Percentiles rank a stretch among this genome's conserved stretches.
Evolutionary conservation across 2,797 vertebrate genomes (phyloP).

Genomic region (Odontamblyopus lacepedii): DNA sequence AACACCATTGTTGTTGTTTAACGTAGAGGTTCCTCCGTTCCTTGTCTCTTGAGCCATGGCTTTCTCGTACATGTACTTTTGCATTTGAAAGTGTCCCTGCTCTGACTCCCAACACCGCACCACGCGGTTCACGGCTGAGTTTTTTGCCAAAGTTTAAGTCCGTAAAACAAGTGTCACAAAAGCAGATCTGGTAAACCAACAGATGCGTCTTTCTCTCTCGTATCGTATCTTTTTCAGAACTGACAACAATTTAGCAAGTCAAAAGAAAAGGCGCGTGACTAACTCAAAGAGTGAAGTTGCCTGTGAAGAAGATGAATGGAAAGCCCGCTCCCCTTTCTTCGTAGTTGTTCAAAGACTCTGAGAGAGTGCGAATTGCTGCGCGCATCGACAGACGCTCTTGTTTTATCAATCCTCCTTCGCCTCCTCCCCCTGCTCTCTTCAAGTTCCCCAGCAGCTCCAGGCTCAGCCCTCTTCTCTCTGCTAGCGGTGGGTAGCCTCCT

Average conservation of each 20-base stretch:
- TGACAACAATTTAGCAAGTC: background rate
- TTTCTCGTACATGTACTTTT: conserved; percentile 97
- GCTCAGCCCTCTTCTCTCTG: conserved; percentile 84
- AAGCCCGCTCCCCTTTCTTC: conserved; percentile 52
- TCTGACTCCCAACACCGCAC: conserved; percentile 58
- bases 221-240: conserved; percentile 11
- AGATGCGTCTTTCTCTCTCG: conserved; percentile 29
- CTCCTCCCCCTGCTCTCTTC: conserved; percentile 70
- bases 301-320: conserved; percentile 54
- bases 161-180: conserved; percentile 55
- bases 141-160: conserved; percentile 36
- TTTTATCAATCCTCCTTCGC: conserved; percentile 84
- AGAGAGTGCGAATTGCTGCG: conserved; percentile 59
- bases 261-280: conserved; percentile 21
- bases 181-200: conserved; percentile 37
- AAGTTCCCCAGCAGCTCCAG: conserved; percentile 73
- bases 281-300: conserved; percentile 28
- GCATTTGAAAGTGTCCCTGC: conserved; percentile 78
- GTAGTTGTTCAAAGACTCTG: conserved; percentile 51
- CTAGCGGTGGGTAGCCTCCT: conserved; percentile 53
- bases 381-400: conserved; percentile 74
- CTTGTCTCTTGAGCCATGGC: conserved; percentile 93
- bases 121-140: conserved; percentile 34
- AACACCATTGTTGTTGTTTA: conserved; percentile 88
- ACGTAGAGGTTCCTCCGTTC: conserved; percentile 90